phyloP scores from a whole-genome alignment of 2,113 vertebrate species.

The Columba livia region DNA sequence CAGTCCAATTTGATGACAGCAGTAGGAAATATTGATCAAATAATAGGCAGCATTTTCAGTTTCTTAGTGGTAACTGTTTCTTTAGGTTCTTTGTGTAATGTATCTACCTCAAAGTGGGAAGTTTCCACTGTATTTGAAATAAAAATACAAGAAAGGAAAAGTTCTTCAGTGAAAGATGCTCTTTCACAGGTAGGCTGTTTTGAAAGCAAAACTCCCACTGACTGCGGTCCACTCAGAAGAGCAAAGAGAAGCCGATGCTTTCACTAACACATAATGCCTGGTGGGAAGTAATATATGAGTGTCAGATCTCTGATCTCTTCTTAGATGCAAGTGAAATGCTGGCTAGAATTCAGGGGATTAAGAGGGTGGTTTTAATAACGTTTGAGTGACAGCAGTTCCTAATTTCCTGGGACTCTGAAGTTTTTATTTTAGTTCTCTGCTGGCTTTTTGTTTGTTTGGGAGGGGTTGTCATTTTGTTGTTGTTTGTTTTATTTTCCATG shows the following conservation, averaged over 20 bases:
- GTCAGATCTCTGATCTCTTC: neutral
- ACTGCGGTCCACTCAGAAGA: neutral
- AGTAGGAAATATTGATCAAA: neutral
- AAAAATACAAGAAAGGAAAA: neutral
- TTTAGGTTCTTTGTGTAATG: neutral
- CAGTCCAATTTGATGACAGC: neutral
- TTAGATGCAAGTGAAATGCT: neutral
- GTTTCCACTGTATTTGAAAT: neutral
- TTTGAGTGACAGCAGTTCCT: neutral
- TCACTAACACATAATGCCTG: neutral
- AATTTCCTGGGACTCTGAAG: neutral
- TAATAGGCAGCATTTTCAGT: neutral
- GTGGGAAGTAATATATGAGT: neutral
- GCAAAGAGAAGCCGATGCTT: neutral
- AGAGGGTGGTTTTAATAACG: neutral
- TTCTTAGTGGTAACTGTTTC: neutral
- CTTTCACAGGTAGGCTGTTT: neutral
- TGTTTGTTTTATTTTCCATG: neutral
- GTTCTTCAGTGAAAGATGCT: neutral
- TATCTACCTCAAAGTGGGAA: neutral
- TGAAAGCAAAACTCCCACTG: neutral
- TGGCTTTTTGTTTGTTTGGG: neutral
- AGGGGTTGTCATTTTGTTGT: too few species aligned
- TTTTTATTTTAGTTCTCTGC: neutral
- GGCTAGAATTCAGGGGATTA: neutral